These are phyloP conservation scores for Spodoptera exigua DNA, from an alignment of 2,888 invertebrate species.

Conservation along the genomic window DNA sequence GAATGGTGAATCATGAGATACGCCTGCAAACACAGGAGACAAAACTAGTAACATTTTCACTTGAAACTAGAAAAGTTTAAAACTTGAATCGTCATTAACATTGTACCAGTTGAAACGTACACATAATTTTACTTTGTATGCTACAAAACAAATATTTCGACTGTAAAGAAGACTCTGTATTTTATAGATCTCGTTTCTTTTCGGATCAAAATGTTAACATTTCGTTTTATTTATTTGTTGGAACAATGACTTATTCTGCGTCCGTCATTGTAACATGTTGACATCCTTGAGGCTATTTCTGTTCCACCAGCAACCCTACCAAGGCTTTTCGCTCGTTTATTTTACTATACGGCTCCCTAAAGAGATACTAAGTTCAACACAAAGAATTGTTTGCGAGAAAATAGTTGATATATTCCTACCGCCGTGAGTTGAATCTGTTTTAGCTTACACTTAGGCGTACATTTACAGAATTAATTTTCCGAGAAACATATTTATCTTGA, in stretches of 20 bases:
- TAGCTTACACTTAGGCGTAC: not conserved
- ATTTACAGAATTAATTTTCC: slow-evolving; percentile 9
- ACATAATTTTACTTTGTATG: slow-evolving; percentile 41
- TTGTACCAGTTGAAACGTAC: slow-evolving; percentile 22
- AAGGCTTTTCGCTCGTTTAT: slow-evolving; percentile 37
- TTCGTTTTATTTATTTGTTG: slow-evolving; percentile 37
- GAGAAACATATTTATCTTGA: slow-evolving; percentile 6
- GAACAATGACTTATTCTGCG: slow-evolving; percentile 43
- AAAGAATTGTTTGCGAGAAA: slow-evolving; percentile 32
- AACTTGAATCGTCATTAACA: slow-evolving; percentile 19
- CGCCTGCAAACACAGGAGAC: too few species aligned
- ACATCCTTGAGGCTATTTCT: slow-evolving; percentile 53
- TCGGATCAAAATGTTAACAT: slow-evolving; percentile 46
- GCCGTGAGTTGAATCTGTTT: slow-evolving; percentile 15
- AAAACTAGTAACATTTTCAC: slow-evolving; percentile 7
- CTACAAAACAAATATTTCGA: slow-evolving; percentile 38
- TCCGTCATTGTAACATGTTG: slow-evolving; percentile 45
- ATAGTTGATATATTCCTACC: slow-evolving; percentile 12
- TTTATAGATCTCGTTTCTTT: slow-evolving; percentile 42
- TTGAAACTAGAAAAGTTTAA: slow-evolving; percentile 5
- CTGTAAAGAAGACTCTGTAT: slow-evolving; percentile 41
- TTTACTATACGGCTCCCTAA: slow-evolving; percentile 29
- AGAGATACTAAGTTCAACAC: slow-evolving; percentile 23
- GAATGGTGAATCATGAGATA: not conserved
- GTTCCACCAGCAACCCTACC: slow-evolving; percentile 33